A percentile compares a stretch with the other conserved stretches of the same genome.
Conservation (phyloP, 2,888 invertebrate species). For the Dromius quadrimaculatus region DNA sequence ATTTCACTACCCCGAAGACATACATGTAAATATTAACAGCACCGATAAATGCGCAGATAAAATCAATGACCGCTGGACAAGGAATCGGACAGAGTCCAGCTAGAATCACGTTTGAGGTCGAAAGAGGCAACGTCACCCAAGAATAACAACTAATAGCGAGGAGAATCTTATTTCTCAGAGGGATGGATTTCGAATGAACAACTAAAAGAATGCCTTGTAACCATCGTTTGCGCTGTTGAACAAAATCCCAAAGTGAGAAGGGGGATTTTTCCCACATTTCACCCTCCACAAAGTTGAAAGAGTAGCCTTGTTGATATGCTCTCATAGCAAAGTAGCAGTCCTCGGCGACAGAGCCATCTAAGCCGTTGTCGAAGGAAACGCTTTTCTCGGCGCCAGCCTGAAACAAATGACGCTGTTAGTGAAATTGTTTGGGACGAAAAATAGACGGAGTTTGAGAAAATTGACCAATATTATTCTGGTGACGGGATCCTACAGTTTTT, state of each 20-base stretch:
- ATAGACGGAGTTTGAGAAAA: too few species aligned
- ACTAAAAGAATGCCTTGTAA: conserved; percentile 91
- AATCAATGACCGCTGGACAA: conserved; percentile 85
- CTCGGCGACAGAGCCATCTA: conserved; percentile 97
- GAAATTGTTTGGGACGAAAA: too few species aligned
- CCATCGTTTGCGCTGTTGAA: conserved; percentile 97
- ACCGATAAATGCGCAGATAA: conserved; percentile 90
- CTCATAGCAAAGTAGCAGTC: conserved; percentile 98
- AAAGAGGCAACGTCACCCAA: conserved; percentile 95
- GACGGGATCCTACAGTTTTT: too few species aligned
- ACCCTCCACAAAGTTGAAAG: conserved; percentile 96
- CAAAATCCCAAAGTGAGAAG: conserved; percentile 93
- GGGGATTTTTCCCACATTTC: conserved; percentile 99
- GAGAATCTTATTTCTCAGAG: conserved; percentile 81
- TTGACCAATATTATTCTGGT: too few species aligned
- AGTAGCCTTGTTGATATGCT: conserved; percentile 89
- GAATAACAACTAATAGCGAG: conserved; percentile 92
- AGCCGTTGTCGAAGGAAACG: conserved; percentile 95
- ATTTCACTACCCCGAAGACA: conserved; percentile 96
- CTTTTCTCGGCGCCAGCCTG: conserved; percentile 90
- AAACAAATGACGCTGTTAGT: too few species aligned
- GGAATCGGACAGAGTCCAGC: conserved; percentile 89
- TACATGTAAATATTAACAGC: conserved; percentile 98
- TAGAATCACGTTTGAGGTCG: conserved; percentile 88
- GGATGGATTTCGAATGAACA: conserved; percentile 88